Evolutionary conservation across 1,140 invertebrate genomes (phyloP).

Genomic region (Grapholita molesta): DNA sequence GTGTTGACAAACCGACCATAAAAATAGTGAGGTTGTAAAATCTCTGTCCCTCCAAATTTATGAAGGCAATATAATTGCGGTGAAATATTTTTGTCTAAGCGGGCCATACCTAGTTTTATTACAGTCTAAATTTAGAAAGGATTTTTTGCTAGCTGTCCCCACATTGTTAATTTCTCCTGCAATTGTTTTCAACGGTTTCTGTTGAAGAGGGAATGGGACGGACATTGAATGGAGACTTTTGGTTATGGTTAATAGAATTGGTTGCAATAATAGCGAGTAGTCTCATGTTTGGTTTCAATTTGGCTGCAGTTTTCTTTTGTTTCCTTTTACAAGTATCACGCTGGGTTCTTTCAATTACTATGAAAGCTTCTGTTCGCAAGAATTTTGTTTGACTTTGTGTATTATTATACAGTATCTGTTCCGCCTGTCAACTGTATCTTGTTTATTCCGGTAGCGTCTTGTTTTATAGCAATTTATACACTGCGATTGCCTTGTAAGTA

Average conservation of each 20-base stretch:
- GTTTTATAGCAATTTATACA: no score
- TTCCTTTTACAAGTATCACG: constrained; percentile 42
- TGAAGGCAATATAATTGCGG: constrained; percentile 60
- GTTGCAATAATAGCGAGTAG: constrained; percentile 38
- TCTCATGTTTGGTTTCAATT: constrained; percentile 45
- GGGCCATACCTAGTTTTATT: constrained; percentile 46
- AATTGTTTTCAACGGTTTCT: constrained; percentile 27
- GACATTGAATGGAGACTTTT: constrained; percentile 40
- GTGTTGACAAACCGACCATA: constrained; percentile 57
- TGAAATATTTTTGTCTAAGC: constrained; percentile 51
- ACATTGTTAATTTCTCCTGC: constrained; percentile 37
- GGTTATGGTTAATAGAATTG: constrained; percentile 49
- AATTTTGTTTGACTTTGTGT: not conserved
- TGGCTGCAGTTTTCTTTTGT: constrained; percentile 47
- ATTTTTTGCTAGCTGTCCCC: constrained; percentile 26
- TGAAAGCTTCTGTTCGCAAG: constrained; percentile 45
- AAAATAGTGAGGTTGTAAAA: constrained; percentile 38
- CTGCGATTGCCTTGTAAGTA: not conserved
- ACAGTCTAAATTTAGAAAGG: constrained; percentile 34
- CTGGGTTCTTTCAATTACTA: constrained; percentile 38
- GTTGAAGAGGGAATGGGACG: constrained; percentile 21
- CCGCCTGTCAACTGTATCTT: not conserved
- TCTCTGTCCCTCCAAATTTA: constrained; percentile 53
- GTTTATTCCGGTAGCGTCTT: not conserved
- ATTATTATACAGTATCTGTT: not conserved